Base-by-base conservation (phyloP, 2,113 vertebrate species). In the Heterocephalus glaber region DNA sequence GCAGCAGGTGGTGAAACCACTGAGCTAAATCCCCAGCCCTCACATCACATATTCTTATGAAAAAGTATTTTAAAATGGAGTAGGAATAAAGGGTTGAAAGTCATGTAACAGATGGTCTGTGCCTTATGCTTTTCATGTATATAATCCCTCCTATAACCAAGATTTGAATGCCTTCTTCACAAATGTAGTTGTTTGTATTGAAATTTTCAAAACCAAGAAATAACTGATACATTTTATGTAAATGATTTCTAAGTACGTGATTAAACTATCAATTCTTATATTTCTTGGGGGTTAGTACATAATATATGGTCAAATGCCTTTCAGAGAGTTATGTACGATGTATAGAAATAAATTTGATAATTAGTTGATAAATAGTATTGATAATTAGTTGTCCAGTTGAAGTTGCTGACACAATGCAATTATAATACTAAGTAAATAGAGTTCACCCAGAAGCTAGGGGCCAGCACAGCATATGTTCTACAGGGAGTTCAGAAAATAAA, bases 401-500 rank as follows among this genome's bases (percentile, higher is more conserved):
- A 60, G 56, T 26, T 80, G 22, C 30, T 77, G 61, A 68, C 6
- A 20, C 84, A 92, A 56, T 52, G 63, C 10, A 58, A 49, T 38
- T 33, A 47, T 4, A 63, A 22, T n/a, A 56, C 24, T 56, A 77
- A 81, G 56, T 60, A 79, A 72, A 60, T 30, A 38, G 38, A 58
- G 44, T 30, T 49, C 79, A 61, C 41, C 26, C 60, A 56, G 47
- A 47, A 44, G 63, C 85, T 60, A 7, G n/a, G 22, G 47, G 74
- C 35, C 35, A 81, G 35, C 30, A 28, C 20, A 56, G n/a, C 10
- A 63, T 3, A 12, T n/a, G 38, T 44, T 44, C 80, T 30, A 11
- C 17, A 72, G 4, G 26, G 52, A 83, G 22, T 89, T 89, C 77
- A 74, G 90, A 95, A 91, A 94, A 84, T 61, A 94, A 85, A 68